phyloP scores from a whole-genome alignment of 2,888 invertebrate genomes.

The Cantharis flavilabris region DNA sequence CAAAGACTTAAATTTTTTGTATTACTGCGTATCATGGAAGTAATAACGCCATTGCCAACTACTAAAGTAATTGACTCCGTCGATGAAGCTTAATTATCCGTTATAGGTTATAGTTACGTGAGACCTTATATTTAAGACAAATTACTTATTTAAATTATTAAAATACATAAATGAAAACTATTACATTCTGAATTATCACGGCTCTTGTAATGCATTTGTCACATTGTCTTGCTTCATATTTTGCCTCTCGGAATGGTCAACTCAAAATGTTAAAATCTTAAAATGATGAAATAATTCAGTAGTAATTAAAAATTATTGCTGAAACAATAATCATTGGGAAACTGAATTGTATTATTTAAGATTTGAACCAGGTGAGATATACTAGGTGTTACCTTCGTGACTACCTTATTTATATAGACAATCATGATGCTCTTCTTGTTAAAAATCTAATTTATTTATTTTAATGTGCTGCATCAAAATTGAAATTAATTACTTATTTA shows the following conservation, averaged over 20 bases:
- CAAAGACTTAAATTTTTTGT: neutral
- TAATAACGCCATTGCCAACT: neutral
- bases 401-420: neutral
- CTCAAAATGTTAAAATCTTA: neutral
- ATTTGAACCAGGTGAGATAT: neutral
- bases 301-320: neutral
- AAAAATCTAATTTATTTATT: neutral
- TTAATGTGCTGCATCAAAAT: neutral
- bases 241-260: neutral
- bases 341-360: neutral
- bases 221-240: neutral
- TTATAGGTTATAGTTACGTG: neutral
- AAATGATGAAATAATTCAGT: neutral
- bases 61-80: neutral
- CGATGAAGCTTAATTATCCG: neutral
- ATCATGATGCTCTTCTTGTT: neutral
- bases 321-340: neutral
- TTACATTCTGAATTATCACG: neutral
- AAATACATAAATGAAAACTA: neutral
- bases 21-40: neutral
- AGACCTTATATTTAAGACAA: neutral
- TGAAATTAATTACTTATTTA: neutral
- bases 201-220: neutral
- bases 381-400: neutral
- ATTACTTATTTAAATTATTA: neutral